These are phyloP conservation scores for Ylistrum balloti DNA, from an alignment of 1,140 invertebrate genomes.

Conservation along the genomic window DNA sequence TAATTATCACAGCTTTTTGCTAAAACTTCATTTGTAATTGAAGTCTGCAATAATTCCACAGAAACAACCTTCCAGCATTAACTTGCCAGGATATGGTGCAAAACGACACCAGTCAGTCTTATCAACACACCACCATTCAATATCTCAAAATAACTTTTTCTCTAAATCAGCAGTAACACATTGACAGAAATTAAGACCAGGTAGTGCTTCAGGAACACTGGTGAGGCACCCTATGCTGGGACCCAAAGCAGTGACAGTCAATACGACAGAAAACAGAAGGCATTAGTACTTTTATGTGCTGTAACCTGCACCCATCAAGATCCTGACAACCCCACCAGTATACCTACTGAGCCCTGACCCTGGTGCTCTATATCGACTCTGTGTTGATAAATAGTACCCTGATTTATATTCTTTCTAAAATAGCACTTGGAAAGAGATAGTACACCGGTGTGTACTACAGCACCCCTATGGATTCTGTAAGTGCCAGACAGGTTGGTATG, in stretches of 20 bases:
- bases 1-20: neutral
- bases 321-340: neutral
- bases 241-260: neutral
- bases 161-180: neutral
- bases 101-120: neutral
- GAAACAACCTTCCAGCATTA: neutral
- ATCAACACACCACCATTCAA: neutral
- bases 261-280: neutral
- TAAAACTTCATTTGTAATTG: neutral
- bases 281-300: neutral
- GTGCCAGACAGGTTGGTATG: neutral
- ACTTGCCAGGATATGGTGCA: neutral
- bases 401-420: slow-evolving; percentile 17
- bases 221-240: neutral
- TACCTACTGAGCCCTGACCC: neutral
- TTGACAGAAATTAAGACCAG: neutral
- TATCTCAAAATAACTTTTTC: neutral
- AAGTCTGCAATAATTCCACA: neutral
- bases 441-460: neutral
- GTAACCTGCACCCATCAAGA: neutral
- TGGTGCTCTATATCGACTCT: neutral
- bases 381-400: slow-evolving; percentile 3
- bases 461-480: slow-evolving; percentile 9
- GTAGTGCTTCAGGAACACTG: neutral
- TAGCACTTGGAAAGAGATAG: slow-evolving; percentile 22